Evolutionary conservation across 2,888 invertebrate genomes (phyloP).

Genomic region (Amiota minor): DNA sequence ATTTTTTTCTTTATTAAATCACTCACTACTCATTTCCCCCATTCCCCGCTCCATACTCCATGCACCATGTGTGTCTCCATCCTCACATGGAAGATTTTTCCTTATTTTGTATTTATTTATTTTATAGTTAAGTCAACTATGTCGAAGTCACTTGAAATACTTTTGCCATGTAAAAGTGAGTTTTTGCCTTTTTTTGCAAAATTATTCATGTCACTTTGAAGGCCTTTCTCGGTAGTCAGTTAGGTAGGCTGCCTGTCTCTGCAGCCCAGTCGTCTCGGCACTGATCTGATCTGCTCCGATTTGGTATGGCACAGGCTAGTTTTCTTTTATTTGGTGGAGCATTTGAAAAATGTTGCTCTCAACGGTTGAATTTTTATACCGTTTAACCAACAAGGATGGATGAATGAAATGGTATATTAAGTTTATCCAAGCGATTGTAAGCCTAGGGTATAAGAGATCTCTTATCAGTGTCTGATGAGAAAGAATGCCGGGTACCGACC

Average conservation of each 20-base stretch:
- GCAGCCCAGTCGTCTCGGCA: not conserved
- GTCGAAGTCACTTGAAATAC: not conserved
- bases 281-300: not conserved
- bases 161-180: conserved; percentile 21
- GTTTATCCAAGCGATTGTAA: too few species aligned
- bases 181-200: conserved; percentile 18
- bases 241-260: too few species aligned
- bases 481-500: too few species aligned
- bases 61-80: not conserved
- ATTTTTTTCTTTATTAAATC: conserved; percentile 50
- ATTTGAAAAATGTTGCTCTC: conserved; percentile 14
- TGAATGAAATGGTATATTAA: too few species aligned
- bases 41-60: not conserved
- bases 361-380: too few species aligned
- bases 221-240: conserved; percentile 11
- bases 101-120: conserved; percentile 4
- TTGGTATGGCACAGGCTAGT: conserved; percentile 25
- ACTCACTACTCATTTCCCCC: not conserved
- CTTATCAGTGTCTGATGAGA: too few species aligned
- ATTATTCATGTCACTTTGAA: conserved; percentile 27
- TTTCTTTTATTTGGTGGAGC: conserved; percentile 35
- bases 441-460: too few species aligned
- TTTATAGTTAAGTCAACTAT: not conserved
- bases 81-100: conserved; percentile 7
- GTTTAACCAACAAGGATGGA: too few species aligned